Conservation (phyloP, 1,140 invertebrate genomes). For the Psilanteris sp. region DNA sequence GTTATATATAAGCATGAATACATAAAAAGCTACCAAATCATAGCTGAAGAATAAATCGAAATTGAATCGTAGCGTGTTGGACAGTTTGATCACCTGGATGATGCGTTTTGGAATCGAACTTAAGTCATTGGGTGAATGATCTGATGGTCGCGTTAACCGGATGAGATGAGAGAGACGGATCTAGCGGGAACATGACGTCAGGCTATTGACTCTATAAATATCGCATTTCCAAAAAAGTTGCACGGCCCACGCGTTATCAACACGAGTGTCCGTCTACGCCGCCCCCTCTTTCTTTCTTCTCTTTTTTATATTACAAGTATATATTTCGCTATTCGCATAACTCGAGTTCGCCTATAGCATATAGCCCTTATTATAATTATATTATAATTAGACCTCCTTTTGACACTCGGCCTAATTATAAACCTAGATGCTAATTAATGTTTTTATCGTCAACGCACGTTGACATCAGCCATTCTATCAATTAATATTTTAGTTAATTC, state of each 20-base stretch:
- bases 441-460: too few relatives aligned
- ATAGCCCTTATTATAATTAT: too few relatives aligned
- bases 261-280: slow-evolving; percentile 55
- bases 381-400: slow-evolving; percentile 23
- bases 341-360: slow-evolving; percentile 28
- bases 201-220: slow-evolving; percentile 74
- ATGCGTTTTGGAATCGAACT: too few relatives aligned
- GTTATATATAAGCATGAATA: too few relatives aligned
- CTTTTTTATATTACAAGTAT: slow-evolving; percentile 33
- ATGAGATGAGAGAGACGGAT: slow-evolving; percentile 26
- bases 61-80: too few relatives aligned
- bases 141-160: slow-evolving; percentile 22
- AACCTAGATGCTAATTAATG: too few relatives aligned
- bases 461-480: too few relatives aligned
- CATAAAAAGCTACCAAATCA: too few relatives aligned
- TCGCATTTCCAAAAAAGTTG: slow-evolving; percentile 69
- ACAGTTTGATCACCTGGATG: too few relatives aligned
- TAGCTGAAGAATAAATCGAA: too few relatives aligned
- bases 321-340: slow-evolving; percentile 34
- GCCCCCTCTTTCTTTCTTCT: slow-evolving; percentile 51
- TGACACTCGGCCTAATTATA: slow-evolving; percentile 13
- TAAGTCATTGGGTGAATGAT: slow-evolving; percentile 30
- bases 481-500: too few relatives aligned
- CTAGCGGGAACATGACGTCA: slow-evolving; percentile 67
- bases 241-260: slow-evolving; percentile 63